phyloP scores from a whole-genome alignment of 1,140 invertebrate genomes.

The Papilio aristodemus region DNA sequence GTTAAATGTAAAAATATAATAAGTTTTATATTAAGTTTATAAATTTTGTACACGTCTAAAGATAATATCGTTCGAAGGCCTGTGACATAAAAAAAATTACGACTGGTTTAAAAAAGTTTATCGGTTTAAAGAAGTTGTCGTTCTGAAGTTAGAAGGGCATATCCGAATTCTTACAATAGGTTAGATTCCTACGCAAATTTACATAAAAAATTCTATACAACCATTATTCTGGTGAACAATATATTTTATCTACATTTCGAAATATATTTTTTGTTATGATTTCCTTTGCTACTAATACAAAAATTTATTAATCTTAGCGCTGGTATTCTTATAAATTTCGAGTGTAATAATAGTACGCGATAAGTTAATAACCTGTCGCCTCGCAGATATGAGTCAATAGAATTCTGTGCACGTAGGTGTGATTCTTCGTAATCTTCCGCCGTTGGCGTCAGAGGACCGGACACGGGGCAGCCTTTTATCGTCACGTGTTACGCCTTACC shows the following conservation, averaged over 20 bases:
- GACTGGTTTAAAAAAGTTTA: not conserved
- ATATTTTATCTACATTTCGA: slow-evolving; percentile 1
- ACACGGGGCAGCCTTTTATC: slow-evolving; percentile 50
- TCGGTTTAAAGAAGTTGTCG: no score
- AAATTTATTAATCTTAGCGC: no score
- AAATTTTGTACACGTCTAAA: not conserved
- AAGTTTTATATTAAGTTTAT: not conserved
- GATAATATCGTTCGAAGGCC: slow-evolving; percentile 1
- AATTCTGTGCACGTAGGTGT: slow-evolving; percentile 53
- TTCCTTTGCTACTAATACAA: no score
- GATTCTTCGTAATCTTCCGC: slow-evolving; percentile 60
- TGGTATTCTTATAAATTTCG: slow-evolving; percentile 5
- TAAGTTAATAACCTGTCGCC: not conserved
- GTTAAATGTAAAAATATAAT: not conserved
- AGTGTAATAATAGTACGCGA: not conserved
- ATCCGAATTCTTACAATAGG: not conserved
- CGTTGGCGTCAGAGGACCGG: slow-evolving; percentile 52
- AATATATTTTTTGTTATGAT: no score
- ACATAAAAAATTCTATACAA: not conserved
- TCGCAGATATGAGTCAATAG: slow-evolving; percentile 46
- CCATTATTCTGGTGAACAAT: no score
- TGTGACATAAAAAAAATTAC: not conserved
- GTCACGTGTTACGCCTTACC: slow-evolving; percentile 50
- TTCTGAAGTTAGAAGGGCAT: not conserved
- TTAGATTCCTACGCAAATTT: not conserved